A percentile compares a stretch with the other conserved stretches of the same genome.
Evolutionary conservation across 2,888 invertebrate species (phyloP).

Genomic region (Pyrrhia umbra): DNA sequence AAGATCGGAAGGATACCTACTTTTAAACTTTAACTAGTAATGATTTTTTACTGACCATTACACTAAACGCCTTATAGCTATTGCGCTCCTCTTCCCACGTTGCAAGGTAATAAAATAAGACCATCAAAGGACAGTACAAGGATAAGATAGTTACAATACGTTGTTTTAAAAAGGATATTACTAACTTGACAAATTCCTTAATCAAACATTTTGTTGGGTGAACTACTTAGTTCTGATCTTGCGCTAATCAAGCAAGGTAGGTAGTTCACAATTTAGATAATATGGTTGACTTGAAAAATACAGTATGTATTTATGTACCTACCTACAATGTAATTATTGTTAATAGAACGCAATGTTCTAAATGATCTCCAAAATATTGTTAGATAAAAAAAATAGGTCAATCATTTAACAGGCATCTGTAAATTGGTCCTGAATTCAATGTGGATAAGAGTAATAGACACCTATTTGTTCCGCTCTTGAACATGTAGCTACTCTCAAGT

Average conservation of each 20-base stretch:
- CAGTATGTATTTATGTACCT: not conserved
- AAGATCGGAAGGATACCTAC: too few species aligned
- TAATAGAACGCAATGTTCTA: constrained; percentile 22
- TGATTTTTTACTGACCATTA: too few species aligned
- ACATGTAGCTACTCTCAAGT: constrained; percentile 39
- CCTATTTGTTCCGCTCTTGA: constrained; percentile 56
- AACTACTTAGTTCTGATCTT: too few species aligned
- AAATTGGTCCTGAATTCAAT: constrained; percentile 59
- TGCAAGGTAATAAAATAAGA: not conserved
- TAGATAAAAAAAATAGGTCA: constrained; percentile 63
- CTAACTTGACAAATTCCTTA: too few species aligned
- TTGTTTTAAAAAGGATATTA: too few species aligned
- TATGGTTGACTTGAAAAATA: not conserved
- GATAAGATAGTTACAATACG: not conserved
- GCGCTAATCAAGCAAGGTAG: too few species aligned
- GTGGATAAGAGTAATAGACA: constrained; percentile 60
- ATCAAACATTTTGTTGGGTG: too few species aligned
- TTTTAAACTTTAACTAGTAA: too few species aligned
- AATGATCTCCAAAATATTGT: constrained; percentile 61
- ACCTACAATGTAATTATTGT: constrained; percentile 11
- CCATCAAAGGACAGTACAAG: too few species aligned
- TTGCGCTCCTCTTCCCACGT: not conserved
- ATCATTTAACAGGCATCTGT: constrained; percentile 65
- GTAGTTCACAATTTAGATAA: not conserved
- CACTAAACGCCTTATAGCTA: not conserved